Percentiles rank a stretch among this genome's conserved stretches.
Conservation (phyloP, 2,113 vertebrate genomes). For the Lampris incognitus region DNA sequence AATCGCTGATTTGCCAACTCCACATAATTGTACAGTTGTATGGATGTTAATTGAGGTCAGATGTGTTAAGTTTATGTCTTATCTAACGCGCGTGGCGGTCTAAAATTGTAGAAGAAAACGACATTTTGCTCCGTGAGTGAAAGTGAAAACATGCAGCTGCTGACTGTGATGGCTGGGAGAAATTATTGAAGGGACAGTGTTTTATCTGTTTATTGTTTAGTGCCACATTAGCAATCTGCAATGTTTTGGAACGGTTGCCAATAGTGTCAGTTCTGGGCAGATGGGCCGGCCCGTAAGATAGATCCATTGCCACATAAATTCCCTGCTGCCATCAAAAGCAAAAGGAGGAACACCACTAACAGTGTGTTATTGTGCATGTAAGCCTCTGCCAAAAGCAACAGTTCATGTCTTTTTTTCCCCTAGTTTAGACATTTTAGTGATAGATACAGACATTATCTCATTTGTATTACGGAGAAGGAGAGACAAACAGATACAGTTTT, state of each 20-base stretch:
- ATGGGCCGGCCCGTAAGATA: slow-evolving; percentile 78
- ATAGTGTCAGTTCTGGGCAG: slow-evolving; percentile 74
- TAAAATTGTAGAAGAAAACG: slow-evolving; percentile 29
- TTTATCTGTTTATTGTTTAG: slow-evolving; percentile 76
- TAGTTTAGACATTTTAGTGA: slow-evolving; percentile 64
- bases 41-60: no score
- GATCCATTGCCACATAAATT: slow-evolving; percentile 84
- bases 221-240: slow-evolving; percentile 85
- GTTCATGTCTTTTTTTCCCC: slow-evolving; percentile 56
- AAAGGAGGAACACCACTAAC: slow-evolving; percentile 69
- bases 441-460: slow-evolving; percentile 66
- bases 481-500: slow-evolving; percentile 47
- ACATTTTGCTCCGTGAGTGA: not conserved
- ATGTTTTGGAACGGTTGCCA: slow-evolving; percentile 70
- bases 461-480: slow-evolving; percentile 55
- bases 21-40: no score
- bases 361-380: slow-evolving; percentile 67
- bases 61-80: no score
- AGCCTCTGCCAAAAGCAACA: slow-evolving; percentile 75
- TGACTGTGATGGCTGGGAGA: slow-evolving; percentile 59
- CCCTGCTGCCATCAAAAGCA: slow-evolving; percentile 67
- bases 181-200: slow-evolving; percentile 68
- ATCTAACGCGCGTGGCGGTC: slow-evolving; percentile 12
- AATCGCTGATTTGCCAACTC: no score
- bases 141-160: slow-evolving; percentile 50